These are phyloP conservation scores for Hesperia comma DNA, from an alignment of 2,888 invertebrate species.

Conservation along the genomic window DNA sequence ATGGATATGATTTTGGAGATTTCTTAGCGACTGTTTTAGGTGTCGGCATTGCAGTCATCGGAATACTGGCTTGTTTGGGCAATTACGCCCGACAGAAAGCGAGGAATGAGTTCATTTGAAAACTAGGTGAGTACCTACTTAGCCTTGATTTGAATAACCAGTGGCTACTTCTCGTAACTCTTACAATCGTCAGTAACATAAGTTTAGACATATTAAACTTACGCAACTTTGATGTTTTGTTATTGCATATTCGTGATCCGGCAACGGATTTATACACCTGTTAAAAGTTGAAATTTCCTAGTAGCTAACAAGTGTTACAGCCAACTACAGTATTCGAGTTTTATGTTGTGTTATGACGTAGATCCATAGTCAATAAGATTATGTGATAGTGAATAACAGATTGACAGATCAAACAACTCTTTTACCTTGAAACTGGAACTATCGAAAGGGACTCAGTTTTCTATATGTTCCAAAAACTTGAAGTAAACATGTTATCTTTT, in stretches of 20 bases:
- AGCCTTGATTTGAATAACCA: neutral
- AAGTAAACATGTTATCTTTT: constrained; percentile 4
- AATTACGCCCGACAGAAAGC: constrained; percentile 87
- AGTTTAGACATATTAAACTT: neutral
- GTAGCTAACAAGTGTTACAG: neutral
- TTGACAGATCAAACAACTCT: too few species aligned
- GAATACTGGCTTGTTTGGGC: constrained; percentile 87
- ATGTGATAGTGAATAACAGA: too few species aligned
- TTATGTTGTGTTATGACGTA: too few species aligned
- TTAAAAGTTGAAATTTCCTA: neutral
- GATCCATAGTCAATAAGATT: too few species aligned
- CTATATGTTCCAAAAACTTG: too few species aligned
- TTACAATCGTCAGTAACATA: neutral
- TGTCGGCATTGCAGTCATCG: constrained; percentile 83
- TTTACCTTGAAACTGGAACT: too few species aligned
- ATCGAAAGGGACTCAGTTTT: too few species aligned
- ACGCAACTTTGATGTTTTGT: neutral
- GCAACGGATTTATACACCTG: constrained; percentile 1
- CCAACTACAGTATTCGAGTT: neutral
- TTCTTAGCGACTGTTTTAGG: constrained; percentile 87
- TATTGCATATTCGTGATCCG: constrained; percentile 4
- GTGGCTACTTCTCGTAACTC: neutral
- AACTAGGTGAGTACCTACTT: constrained; percentile 50
- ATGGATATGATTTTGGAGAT: constrained; percentile 87
- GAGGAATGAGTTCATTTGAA: constrained; percentile 73